Base-by-base conservation (phyloP, 1,140 invertebrate genomes). In the Nephotettix cincticeps region DNA sequence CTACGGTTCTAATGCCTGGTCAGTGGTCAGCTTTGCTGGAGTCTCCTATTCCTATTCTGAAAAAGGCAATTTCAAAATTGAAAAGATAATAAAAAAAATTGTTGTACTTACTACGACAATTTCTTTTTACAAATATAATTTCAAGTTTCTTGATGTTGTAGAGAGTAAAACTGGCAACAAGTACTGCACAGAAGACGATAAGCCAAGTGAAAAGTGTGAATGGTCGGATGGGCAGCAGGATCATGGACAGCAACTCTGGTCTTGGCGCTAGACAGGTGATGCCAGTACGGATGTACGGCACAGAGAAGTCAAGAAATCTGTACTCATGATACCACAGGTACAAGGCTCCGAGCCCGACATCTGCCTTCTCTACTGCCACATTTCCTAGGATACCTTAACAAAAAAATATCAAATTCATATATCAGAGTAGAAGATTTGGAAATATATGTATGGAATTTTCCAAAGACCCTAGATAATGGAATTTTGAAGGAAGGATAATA, bases 261-360 rank as follows among this genome's bases (percentile, higher is more conserved):
- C 82, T 82, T 36, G 86, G 87, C 9, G 83, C 84, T 58, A 88
- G 77, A 75, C 85, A 86, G 14, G 86, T 87, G 21, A 88, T 83
- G 43, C 84, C 85, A 54, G 85, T 85, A 73, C 86, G 78, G 36
- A 87, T 79, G 68, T 80, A 77, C 0, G 85, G 79, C 71, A 79
- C 81, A 1, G 86, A 84, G 70, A 86, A 83, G 76, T 88, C 86
- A 73, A 88, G 75, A 70, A 78, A 84, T 32, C 77, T 69, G 74
- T 82, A 86, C 77, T 82, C 82, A 74, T 83, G 80, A 73, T 83
- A 84, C 87, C 87, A 88, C 13, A 84, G 83, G 78, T 87, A 88
- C 1, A 87, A 76, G 29, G 86, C 86, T 73, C 79, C 85, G 83
- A 84, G 82, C 36, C 86, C 87, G 54, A 88, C 72, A 77, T 88